phyloP scores from a whole-genome alignment of 1,140 invertebrate genomes.

The Papilio dardanus region DNA sequence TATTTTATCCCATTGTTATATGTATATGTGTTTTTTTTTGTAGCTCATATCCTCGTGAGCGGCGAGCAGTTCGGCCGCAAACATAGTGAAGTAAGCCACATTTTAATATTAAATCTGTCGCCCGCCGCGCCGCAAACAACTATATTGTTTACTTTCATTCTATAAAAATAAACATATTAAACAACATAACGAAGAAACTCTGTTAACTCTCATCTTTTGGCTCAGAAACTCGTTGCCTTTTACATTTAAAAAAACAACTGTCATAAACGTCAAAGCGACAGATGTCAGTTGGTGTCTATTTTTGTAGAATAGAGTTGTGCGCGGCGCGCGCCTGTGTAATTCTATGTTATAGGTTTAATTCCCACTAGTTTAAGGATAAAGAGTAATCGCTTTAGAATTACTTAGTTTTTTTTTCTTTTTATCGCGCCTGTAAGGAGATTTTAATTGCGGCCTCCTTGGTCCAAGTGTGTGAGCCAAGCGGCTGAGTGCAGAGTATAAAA shows the following conservation, averaged over 20 bases:
- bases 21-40: conserved; percentile 44
- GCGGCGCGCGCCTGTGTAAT: conserved; percentile 54
- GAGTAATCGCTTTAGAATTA: conserved; percentile 53
- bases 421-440: conserved; percentile 43
- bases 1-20: too few relatives aligned
- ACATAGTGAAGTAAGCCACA: conserved; percentile 69
- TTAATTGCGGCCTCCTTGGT: conserved; percentile 19
- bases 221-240: background rate
- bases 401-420: conserved; percentile 50
- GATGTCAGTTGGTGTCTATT: background rate
- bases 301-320: conserved; percentile 33
- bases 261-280: conserved; percentile 1
- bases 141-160: conserved; percentile 9
- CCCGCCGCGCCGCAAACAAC: conserved; percentile 43
- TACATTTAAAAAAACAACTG: background rate
- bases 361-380: conserved; percentile 66
- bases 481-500: background rate
- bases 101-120: conserved; percentile 67
- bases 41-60: conserved; percentile 81
- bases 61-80: conserved; percentile 68
- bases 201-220: too few relatives aligned
- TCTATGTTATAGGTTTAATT: conserved; percentile 76
- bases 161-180: background rate
- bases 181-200: too few relatives aligned
- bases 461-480: conserved; percentile 21